Conservation (phyloP, 2,888 invertebrate genomes). For the Platypus cylindrus region DNA sequence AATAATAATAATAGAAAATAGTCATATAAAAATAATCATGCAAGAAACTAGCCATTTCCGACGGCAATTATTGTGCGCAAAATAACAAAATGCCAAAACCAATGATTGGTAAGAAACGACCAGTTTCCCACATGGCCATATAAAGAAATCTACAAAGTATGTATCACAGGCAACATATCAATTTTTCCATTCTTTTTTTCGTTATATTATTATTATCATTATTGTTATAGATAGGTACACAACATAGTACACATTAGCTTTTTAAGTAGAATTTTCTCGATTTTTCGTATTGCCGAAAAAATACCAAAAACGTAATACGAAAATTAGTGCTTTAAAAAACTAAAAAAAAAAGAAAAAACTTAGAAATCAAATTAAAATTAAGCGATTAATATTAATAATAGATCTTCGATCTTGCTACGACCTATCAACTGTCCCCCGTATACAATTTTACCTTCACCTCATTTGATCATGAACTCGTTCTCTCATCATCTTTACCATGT, state of each 20-base stretch:
- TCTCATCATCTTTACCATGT: conserved; percentile 40
- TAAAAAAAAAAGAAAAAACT: no score
- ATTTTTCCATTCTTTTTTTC: conserved; percentile 22
- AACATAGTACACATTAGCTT: background rate
- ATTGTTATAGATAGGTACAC: background rate
- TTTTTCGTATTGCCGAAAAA: background rate
- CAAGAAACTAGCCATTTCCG: no score
- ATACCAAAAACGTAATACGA: background rate
- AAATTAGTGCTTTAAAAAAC: background rate
- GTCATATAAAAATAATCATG: no score
- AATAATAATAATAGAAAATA: no score
- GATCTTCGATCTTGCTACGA: no score
- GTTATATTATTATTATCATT: background rate
- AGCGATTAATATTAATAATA: conserved; percentile 5
- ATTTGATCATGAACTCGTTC: conserved; percentile 39
- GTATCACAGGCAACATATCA: conserved; percentile 29
- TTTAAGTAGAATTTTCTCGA: background rate
- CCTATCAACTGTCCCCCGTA: background rate
- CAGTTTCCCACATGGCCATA: no score
- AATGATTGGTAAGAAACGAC: no score
- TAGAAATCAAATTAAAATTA: no score
- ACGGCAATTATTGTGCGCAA: no score
- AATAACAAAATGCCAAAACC: no score
- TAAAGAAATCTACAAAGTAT: conserved; percentile 12
- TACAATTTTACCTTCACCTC: conserved; percentile 4